phyloP scores from a whole-genome alignment of 2,113 vertebrate genomes.

The Anseranas semipalmata region DNA sequence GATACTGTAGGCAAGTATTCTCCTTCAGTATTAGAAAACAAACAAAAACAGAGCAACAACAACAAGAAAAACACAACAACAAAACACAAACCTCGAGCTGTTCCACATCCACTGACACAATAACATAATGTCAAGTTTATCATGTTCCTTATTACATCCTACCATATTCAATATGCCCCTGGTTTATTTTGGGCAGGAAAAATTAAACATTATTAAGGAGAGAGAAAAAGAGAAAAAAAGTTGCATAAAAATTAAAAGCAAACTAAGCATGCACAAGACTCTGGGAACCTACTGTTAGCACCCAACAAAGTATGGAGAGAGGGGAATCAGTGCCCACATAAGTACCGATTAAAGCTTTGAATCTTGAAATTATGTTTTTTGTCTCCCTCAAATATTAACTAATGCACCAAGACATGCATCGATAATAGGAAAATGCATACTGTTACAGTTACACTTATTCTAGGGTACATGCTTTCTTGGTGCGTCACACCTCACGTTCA shows the following conservation, averaged over 20 bases:
- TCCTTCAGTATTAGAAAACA: background rate
- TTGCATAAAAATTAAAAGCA: background rate
- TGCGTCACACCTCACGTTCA: background rate
- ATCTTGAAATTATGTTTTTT: background rate
- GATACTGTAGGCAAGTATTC: background rate
- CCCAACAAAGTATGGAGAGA: background rate
- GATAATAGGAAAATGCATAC: background rate
- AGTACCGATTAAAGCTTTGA: background rate
- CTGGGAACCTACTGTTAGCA: background rate
- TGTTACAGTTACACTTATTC: background rate
- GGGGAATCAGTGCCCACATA: rapidly evolving
- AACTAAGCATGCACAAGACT: rapidly evolving
- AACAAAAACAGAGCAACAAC: background rate
- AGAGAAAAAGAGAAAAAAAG: background rate
- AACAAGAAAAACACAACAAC: background rate
- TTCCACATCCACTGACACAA: background rate
- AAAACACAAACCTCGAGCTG: background rate
- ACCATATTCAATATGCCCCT: background rate
- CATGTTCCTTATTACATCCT: background rate
- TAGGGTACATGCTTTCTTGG: rapidly evolving
- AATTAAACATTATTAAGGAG: background rate
- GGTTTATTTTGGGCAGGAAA: background rate
- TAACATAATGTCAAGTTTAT: background rate
- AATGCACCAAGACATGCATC: background rate
- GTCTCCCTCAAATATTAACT: background rate